Evolutionary conservation across 2,888 invertebrate species (phyloP), one percentile per base, ranked within the genome.

Genomic region (Xestia rhomboidea): DNA sequence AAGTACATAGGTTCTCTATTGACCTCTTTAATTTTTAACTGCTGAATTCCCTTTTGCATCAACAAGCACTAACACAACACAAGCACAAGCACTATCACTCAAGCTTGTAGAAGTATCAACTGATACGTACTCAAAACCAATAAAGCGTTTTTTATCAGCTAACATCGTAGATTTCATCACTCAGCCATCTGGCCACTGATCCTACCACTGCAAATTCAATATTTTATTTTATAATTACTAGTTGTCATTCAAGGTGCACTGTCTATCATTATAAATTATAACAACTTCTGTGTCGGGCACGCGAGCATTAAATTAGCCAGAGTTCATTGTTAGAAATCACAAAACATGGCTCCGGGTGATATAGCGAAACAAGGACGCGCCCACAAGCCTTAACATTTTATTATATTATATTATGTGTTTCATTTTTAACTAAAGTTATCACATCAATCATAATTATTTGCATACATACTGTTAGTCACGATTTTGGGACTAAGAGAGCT

Each of bases 381-480:
- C 90, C 90, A 90, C 89, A 89, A 88, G 85, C 88, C 89, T 91
- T 89, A 86, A 90, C 90, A 92, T 91, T 93, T 62, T 62, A 62
- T 62, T 60, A 57, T 57, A 51, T 10, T 51, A 10, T 24, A 24
- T 24, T 51, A 62, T 21, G 62, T 21, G 21, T 21, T 62, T 62
- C 62, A 62, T 62, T 62, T 60, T 93, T 89, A 91, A 89, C 90
- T 88, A 92, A 92, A 91, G 91, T 92, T 91, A 90, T 41, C 87
- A 88, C 91, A 95, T 95, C 94, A 91, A 94, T 95, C 94, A 94
- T 93, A 92, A 93, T 91, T 93, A 94, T 93, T 94, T 93, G 91
- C 93, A 92, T 93, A 92, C 90, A 89, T 90, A 87, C 83, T 79
- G 89, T 88, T 87, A 89, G 94, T 94, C 94, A 94, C 93, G 93